Percentiles rank a stretch among this genome's conserved stretches.
These are phyloP conservation scores for Cephus spinipes DNA, from an alignment of 2,888 invertebrate genomes.

Conservation along the genomic window DNA sequence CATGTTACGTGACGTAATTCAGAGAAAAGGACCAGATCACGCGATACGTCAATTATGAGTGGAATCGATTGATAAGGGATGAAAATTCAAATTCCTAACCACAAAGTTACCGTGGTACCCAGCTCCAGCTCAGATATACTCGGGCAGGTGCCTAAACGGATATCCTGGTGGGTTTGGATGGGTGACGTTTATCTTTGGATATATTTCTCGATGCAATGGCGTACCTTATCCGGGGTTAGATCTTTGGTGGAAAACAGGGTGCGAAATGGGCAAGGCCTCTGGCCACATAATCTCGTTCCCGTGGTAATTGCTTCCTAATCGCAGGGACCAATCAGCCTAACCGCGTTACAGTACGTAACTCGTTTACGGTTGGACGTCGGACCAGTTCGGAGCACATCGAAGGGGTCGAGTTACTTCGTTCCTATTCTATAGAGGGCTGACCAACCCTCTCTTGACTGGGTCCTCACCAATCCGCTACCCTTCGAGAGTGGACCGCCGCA, in stretches of 20 bases:
- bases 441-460: constrained; percentile 17
- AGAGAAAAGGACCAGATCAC: not conserved
- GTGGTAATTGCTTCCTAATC: constrained; percentile 51
- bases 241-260: constrained; percentile 31
- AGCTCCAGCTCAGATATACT: not conserved
- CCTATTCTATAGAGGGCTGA: constrained; percentile 11
- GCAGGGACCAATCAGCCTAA: constrained; percentile 49
- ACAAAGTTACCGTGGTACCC: not conserved
- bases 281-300: constrained; percentile 45
- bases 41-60: not conserved
- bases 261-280: constrained; percentile 26
- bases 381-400: constrained; percentile 22
- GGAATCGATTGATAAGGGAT: not conserved
- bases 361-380: constrained; percentile 38
- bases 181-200: not conserved
- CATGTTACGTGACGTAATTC: not conserved
- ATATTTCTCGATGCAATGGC: not conserved
- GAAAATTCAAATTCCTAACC: not conserved
- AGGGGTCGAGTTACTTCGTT: constrained; percentile 7
- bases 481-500: constrained; percentile 24
- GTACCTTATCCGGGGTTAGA: not conserved
- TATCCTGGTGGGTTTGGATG: not conserved
- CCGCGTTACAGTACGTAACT: constrained; percentile 40
- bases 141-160: not conserved
- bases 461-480: constrained; percentile 23